Conservation (phyloP, 2,797 vertebrate species). For the Catharus ustulatus region DNA sequence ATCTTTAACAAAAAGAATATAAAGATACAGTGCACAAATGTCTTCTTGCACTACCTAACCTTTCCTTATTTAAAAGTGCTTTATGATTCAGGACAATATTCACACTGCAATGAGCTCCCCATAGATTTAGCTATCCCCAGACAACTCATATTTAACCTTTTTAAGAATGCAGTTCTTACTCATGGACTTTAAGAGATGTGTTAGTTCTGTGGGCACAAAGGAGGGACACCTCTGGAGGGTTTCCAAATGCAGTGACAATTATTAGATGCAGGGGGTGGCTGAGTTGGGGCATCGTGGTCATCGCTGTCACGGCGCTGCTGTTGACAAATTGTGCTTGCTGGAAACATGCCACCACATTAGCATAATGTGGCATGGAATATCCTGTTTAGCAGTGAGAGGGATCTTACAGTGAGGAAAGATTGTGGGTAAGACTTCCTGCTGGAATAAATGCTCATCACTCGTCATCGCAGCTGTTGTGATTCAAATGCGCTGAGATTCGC, state of each 20-base stretch:
- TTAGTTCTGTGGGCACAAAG: background rate
- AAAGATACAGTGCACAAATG: background rate
- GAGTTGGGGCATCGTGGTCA: background rate
- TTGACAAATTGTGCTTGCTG: background rate
- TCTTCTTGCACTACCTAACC: background rate
- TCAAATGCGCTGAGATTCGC: background rate
- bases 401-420: background rate
- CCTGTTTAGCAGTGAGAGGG: background rate
- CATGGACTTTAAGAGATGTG: background rate
- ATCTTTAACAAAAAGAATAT: background rate
- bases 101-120: background rate
- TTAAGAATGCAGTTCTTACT: background rate
- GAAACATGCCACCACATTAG: background rate
- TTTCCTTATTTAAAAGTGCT: background rate
- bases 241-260: background rate
- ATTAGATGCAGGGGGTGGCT: background rate
- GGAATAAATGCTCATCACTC: conserved; percentile 25
- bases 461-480: background rate
- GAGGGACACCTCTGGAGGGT: background rate
- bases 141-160: background rate
- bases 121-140: background rate
- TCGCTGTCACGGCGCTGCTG: fast-evolving
- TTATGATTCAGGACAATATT: background rate
- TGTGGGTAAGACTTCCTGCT: conserved; percentile 6
- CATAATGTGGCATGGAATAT: background rate